Evolutionary conservation across 2,113 vertebrate genomes (phyloP), one percentile per base, ranked within the genome.

Genomic region (Sylvicapra grimmia): DNA sequence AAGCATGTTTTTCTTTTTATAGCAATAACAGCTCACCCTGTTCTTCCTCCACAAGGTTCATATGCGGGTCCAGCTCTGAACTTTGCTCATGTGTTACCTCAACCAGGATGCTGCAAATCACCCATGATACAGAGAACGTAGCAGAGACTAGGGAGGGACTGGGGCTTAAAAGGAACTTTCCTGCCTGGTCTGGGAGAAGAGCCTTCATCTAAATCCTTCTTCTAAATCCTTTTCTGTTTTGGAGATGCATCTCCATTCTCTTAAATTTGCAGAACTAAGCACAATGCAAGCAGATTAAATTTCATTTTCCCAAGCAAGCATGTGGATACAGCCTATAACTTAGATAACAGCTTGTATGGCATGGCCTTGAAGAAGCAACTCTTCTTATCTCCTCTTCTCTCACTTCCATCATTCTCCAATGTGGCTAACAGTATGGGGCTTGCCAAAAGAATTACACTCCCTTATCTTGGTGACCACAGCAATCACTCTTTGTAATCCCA

Each of bases 391-490:
- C 14, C 31, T 75, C 19, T 92, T 36, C 15, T 90, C 54, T 93
- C 51, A 72, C 61, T 85, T 61, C 36, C n/a, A 44, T 84, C n/a
- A 2, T 47, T 80, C 31, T 95, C 85, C 29, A 36, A 14, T 31
- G 87, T 88, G 75, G 83, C 83, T 49, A 96, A 29, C 87, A 92
- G 59, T 16, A 49, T 33, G 56, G 31, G 23, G 27, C 44, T 54
- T 47, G 7, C 18, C 59, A 40, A 63, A 97, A 63, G 16, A 63
- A 87, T 47, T 44, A 2, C 31, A 68, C 59, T 59, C 25, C 14
- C 33, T 96, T 91, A 68, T 93, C 94, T 91, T 94, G 44, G 53
- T 97, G 85, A 89, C 77, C 53, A 83, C 8, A 82, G 53, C n/a
- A 51, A 31, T 65, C 5, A 18, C 21, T 96, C 68, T 75, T 85